Conservation (phyloP, 2,113 vertebrate genomes). For the Ursus arctos region DNA sequence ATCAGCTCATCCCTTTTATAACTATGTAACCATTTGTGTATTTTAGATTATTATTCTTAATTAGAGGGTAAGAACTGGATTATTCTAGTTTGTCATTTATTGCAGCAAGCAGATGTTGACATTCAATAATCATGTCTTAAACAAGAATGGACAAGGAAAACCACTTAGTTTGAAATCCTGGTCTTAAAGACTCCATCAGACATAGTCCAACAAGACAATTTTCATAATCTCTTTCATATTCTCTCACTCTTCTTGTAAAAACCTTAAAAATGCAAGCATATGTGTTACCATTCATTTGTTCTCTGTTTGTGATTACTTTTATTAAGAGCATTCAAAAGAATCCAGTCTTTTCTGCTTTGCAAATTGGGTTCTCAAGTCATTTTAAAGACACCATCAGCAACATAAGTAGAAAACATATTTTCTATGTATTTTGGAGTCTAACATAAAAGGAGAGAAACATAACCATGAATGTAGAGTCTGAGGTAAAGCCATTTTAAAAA, state of each 20-base stretch:
- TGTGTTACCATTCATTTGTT: constrained; percentile 26
- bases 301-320: constrained; percentile 1
- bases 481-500: neutral
- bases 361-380: constrained; percentile 31
- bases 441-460: constrained; percentile 40
- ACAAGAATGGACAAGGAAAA: constrained; percentile 5
- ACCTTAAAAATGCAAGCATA: neutral
- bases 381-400: constrained; percentile 16
- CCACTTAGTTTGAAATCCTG: constrained; percentile 59
- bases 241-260: constrained; percentile 10
- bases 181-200: constrained; percentile 18
- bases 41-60: constrained; percentile 42
- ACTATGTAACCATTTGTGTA: neutral
- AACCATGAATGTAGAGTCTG: neutral
- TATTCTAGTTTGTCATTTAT: constrained; percentile 36
- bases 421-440: constrained; percentile 1
- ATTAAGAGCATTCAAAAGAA: constrained; percentile 10
- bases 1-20: neutral
- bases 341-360: neutral
- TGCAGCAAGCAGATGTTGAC: constrained; percentile 5
- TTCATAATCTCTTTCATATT: constrained; percentile 56
- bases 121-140: constrained; percentile 15
- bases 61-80: neutral
- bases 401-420: neutral
- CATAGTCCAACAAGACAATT: constrained; percentile 25